A percentile compares a stretch with the other conserved stretches of the same genome.
These are phyloP conservation scores for Camelus dromedarius DNA, from an alignment of 2,113 vertebrate species.

Conservation along the genomic window DNA sequence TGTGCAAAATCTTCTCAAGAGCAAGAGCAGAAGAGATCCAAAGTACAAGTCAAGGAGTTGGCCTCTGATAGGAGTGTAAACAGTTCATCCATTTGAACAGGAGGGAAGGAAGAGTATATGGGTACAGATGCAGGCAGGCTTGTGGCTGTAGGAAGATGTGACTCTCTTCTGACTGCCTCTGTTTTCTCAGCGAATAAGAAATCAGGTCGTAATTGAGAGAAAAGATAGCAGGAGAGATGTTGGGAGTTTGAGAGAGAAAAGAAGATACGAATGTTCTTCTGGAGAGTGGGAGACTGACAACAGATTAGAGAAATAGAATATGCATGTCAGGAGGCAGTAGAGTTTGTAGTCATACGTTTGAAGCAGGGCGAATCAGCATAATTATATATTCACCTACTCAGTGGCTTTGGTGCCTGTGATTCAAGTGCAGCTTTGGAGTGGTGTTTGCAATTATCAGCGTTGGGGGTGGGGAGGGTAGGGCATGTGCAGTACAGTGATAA, in stretches of 20 bases:
- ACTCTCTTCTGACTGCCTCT: background rate
- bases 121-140: background rate
- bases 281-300: background rate
- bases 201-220: background rate
- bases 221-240: background rate
- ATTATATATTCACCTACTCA: background rate
- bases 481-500: background rate
- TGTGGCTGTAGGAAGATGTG: background rate
- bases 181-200: background rate
- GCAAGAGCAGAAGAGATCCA: background rate
- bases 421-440: background rate
- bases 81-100: background rate
- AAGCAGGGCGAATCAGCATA: background rate
- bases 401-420: background rate
- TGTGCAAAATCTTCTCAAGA: background rate
- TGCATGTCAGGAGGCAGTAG: background rate
- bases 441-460: background rate
- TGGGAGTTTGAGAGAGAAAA: slow-evolving; percentile 25
- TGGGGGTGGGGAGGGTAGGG: background rate
- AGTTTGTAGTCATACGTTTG: background rate
- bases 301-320: background rate
- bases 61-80: background rate
- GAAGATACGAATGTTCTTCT: background rate
- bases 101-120: background rate
- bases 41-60: background rate